Evolutionary conservation across 2,113 vertebrate genomes (phyloP).

Genomic region (Coryphaenoides rupestris): DNA sequence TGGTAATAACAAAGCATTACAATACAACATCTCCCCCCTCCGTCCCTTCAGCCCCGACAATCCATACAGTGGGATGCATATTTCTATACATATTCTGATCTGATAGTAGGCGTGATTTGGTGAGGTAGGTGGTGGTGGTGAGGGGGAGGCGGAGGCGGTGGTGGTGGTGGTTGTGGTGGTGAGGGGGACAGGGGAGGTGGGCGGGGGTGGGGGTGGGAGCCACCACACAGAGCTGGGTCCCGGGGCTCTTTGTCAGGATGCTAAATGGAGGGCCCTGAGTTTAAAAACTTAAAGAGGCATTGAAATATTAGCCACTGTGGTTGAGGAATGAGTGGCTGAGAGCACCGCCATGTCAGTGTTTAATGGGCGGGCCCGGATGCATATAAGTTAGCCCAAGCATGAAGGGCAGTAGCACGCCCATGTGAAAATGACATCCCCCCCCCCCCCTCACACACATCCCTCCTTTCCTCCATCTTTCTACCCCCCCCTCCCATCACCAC

Average conservation of each 20-base stretch:
- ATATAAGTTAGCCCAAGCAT: conserved; percentile 97
- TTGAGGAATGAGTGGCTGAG: conserved; percentile 98
- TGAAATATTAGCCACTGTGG: conserved; percentile 93
- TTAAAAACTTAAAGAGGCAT: conserved; percentile 93
- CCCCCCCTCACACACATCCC: conserved; percentile 1
- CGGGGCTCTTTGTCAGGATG: conserved; percentile 77
- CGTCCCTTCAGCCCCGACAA: background rate
- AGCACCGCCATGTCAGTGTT: conserved; percentile 89
- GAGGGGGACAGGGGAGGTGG: background rate
- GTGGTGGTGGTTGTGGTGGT: conserved; percentile 11
- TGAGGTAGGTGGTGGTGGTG: conserved; percentile 11
- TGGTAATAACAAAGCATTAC: conserved; percentile 62
- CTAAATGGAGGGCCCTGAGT: conserved; percentile 84
- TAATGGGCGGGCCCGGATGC: conserved; percentile 95
- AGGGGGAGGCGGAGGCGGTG: background rate
- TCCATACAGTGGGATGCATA: conserved; percentile 47
- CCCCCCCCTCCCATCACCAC: conserved; percentile 25
- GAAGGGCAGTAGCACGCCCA: conserved; percentile 95
- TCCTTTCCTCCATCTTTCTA: conserved; percentile 45
- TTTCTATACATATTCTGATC: conserved; percentile 29
- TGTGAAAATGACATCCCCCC: conserved; percentile 73
- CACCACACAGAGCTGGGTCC: conserved; percentile 24
- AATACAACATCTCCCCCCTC: conserved; percentile 37
- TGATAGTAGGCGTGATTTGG: background rate
- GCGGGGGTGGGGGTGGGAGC: background rate